Conservation (phyloP, 2,888 invertebrate species). For the Hemicrepidius hirtus region DNA sequence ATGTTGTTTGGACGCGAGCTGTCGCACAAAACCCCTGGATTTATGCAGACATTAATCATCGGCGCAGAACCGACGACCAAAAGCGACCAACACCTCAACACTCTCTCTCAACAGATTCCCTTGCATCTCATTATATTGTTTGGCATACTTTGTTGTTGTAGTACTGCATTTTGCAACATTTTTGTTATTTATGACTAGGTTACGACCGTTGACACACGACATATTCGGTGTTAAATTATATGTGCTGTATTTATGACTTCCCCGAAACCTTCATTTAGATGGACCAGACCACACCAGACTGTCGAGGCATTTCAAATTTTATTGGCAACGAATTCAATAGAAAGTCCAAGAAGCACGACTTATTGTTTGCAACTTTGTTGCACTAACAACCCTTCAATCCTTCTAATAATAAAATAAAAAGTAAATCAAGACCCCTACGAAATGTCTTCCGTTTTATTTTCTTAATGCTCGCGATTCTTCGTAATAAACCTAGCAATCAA, state of each 20-base stretch:
- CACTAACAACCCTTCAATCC: neutral
- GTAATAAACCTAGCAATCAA: neutral
- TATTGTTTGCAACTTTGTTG: no score
- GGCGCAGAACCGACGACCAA: conserved; percentile 40
- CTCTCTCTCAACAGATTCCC: conserved; percentile 28
- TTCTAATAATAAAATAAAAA: no score
- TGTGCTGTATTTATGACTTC: conserved; percentile 40
- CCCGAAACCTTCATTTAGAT: conserved; percentile 27
- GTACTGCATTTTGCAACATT: conserved; percentile 38
- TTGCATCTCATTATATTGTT: conserved; percentile 45
- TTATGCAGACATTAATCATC: conserved; percentile 54
- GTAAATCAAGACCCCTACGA: no score
- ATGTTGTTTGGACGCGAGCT: conserved; percentile 52
- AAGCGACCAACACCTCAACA: conserved; percentile 34
- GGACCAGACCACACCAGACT: neutral
- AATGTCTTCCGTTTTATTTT: no score
- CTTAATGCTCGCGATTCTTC: no score
- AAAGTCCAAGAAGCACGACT: neutral
- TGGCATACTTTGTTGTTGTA: conserved; percentile 45
- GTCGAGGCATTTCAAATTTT: neutral
- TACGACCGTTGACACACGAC: conserved; percentile 41
- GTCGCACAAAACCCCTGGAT: conserved; percentile 47
- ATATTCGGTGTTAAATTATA: conserved; percentile 39
- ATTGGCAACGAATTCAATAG: neutral
- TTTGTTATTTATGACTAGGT: conserved; percentile 43